Conservation (phyloP, 2,797 vertebrate genomes). For the Tympanoctomys barrerae region DNA sequence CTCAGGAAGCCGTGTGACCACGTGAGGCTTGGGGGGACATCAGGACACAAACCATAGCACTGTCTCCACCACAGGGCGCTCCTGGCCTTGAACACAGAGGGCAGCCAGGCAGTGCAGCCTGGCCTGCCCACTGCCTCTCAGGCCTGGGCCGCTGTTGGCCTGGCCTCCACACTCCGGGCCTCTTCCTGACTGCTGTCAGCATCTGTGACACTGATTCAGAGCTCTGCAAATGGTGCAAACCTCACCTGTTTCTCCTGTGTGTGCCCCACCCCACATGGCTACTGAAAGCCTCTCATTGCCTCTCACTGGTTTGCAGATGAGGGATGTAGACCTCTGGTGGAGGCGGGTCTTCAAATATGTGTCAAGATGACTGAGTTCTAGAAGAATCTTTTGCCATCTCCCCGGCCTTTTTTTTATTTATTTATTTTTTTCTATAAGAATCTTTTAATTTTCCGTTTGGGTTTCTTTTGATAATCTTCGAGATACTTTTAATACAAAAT, state of each 20-base stretch:
- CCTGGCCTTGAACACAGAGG: background rate
- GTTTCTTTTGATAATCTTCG: background rate
- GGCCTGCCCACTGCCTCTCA: rapidly evolving
- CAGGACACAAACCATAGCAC: background rate
- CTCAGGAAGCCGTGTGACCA: background rate
- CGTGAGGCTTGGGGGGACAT: background rate
- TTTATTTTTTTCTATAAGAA: background rate
- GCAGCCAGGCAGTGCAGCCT: background rate
- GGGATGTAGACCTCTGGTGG: background rate
- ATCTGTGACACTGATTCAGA: rapidly evolving
- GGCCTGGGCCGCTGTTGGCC: background rate
- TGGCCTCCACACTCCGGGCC: background rate
- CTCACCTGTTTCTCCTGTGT: no score
- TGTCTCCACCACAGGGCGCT: background rate
- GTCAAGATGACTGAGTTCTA: background rate
- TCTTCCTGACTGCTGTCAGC: background rate
- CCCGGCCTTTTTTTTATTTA: no score
- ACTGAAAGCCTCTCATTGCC: background rate
- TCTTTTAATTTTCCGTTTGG: background rate
- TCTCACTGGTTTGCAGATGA: background rate
- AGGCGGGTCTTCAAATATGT: background rate
- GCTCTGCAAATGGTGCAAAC: background rate
- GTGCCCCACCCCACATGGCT: rapidly evolving
- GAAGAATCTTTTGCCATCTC: background rate
- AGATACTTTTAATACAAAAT: background rate